phyloP scores from a whole-genome alignment of 1,140 invertebrate genomes.

The Heterodera carotae region DNA sequence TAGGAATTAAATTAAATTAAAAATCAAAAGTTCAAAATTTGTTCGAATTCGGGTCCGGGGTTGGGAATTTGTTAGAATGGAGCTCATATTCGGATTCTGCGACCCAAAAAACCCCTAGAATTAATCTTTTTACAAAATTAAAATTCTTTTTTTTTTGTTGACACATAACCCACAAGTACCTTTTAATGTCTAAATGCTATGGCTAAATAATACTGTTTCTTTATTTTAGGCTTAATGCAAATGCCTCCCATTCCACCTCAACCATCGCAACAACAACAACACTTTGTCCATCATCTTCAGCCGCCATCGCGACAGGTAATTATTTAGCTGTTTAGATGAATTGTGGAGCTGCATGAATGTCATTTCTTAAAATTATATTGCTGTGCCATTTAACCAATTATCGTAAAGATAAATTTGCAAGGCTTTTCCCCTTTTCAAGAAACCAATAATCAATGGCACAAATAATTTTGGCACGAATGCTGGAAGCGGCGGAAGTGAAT shows the following conservation, averaged over 20 bases:
- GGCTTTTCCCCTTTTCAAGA: background rate
- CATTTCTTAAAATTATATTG: background rate
- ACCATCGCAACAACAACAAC: background rate
- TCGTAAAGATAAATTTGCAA: background rate
- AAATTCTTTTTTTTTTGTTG: no score
- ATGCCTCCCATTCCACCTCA: background rate
- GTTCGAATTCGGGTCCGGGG: no score
- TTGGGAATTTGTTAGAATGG: no score
- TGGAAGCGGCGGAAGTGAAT: conserved; percentile 26
- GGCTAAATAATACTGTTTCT: no score
- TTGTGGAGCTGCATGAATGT: no score
- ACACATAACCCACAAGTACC: no score
- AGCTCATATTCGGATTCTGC: background rate
- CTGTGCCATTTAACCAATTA: background rate
- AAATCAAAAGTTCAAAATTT: no score
- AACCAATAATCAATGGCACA: conserved; percentile 5
- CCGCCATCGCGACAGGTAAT: background rate
- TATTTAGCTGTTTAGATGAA: background rate
- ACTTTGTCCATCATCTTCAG: background rate
- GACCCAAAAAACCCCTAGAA: background rate
- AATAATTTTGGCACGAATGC: conserved; percentile 2
- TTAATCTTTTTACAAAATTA: no score
- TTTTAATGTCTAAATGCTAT: no score
- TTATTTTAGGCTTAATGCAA: background rate
- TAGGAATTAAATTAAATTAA: no score